Base-by-base conservation (phyloP, 1,140 invertebrate genomes). In the Aethina tumida region DNA sequence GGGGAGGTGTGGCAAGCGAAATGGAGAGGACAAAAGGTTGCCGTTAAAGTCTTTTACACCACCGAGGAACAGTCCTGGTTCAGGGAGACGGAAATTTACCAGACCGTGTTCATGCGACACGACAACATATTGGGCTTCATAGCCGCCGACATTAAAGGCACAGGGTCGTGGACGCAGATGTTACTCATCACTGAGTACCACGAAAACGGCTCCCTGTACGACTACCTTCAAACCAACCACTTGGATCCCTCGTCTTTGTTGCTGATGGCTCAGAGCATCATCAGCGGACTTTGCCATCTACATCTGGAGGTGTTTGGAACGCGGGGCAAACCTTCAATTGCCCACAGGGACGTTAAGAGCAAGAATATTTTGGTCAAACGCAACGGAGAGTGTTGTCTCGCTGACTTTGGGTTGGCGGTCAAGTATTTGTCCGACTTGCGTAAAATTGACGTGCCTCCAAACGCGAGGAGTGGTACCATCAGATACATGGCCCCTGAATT, bases 71-170 rank as follows among this genome's bases (percentile, higher is more conserved):
- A 79, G 1, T 87, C 83, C 17, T 95, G 89, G 90, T 81, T 83
- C 55, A 65, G 89, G 13, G 90, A 95, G 61, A 84, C 81, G 6
- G 84, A 93, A 59, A 90, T 94, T 31, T 94, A 94, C 57, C 86
- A 93, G 58, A 93, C 89, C 0, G 82, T 88, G 0, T 70, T 95
- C 22, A 80, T 96, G 71, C 70, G 91, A 27, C 91, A 96, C 65
- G 88, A 94, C 55, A 93, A 95, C 64, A 90, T 96, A 41, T 70
- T 97, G 24, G 89, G 90, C n/a, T 90, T 85, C 55, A 84, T 89
- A 40, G 85, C 84, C 1, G 82, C 86, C 1, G 84, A 89, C 53
- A 83, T 81, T 46, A 81, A 80, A 41, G 57, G 59, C 41, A 30
- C 36, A n/a, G 71, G 71, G 2, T 71, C 71, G 3, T 75, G 72